A percentile compares a stretch with the other conserved stretches of the same genome.
These are phyloP conservation scores for Distichodus sexfasciatus DNA, from an alignment of 2,797 vertebrate genomes.

Conservation along the genomic window DNA sequence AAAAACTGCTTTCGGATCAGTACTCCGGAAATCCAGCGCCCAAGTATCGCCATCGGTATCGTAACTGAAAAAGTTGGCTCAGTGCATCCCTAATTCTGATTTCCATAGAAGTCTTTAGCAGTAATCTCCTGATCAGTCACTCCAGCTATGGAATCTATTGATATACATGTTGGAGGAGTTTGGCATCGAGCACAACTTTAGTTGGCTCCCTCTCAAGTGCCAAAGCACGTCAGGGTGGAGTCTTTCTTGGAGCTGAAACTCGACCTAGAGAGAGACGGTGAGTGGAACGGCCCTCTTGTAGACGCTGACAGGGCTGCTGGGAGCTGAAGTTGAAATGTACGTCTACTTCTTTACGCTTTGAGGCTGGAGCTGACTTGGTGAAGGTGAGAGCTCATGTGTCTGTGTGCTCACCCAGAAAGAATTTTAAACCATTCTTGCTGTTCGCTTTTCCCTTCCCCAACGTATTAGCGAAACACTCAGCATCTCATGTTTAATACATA, in stretches of 20 bases:
- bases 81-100: too few species aligned
- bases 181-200: constrained; percentile 86
- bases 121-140: too few species aligned
- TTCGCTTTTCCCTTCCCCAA: not conserved
- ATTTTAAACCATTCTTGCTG: constrained; percentile 14
- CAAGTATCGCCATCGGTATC: too few species aligned
- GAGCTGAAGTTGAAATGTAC: not conserved
- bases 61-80: too few species aligned
- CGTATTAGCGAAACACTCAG: not conserved
- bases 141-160: constrained; percentile 67
- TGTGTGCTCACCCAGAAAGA: constrained; percentile 22
- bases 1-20: too few species aligned
- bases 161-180: constrained; percentile 74
- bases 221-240: constrained; percentile 87
- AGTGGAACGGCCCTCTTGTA: constrained; percentile 85
- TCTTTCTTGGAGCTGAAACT: constrained; percentile 88
- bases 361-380: constrained; percentile 12
- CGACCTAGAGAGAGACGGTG: constrained; percentile 84
- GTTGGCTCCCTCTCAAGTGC: constrained; percentile 87
- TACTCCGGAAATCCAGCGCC: too few species aligned
- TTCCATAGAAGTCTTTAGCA: too few species aligned
- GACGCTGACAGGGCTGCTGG: constrained; percentile 53
- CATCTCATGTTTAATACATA: too few species aligned
- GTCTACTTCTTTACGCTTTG: constrained; percentile 11
- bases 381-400: constrained; percentile 18